phyloP scores from a whole-genome alignment of 2,888 invertebrate species.

The Parapristionchus giblindavisi region DNA sequence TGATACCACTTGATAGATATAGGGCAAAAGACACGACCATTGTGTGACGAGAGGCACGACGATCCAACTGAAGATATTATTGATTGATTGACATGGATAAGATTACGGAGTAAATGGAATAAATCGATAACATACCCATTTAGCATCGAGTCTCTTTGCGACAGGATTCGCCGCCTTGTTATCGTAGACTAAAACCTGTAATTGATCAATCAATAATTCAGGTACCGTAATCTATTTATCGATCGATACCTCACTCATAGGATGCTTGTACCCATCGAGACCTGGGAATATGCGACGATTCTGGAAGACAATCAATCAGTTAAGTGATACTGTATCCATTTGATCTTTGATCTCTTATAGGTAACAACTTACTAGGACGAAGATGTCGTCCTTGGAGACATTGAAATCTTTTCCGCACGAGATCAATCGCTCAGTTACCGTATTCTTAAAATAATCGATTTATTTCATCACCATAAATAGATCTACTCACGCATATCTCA shows the following conservation, averaged over 20 bases:
- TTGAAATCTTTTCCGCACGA: not conserved
- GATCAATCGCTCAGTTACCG: not conserved
- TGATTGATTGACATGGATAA: too few relatives aligned
- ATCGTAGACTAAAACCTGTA: constrained; percentile 33
- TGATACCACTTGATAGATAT: constrained; percentile 3
- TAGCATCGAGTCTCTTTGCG: constrained; percentile 4
- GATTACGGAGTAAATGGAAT: not conserved
- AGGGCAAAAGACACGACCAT: constrained; percentile 31
- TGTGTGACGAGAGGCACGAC: constrained; percentile 24
- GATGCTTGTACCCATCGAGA: constrained; percentile 25
- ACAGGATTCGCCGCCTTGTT: constrained; percentile 16
- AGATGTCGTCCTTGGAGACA: constrained; percentile 14
- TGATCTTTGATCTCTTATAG: not conserved
- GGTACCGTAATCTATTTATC: not conserved
- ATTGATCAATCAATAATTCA: too few relatives aligned
- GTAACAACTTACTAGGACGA: constrained; percentile 11
- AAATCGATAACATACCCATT: constrained; percentile 13
- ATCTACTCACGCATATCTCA: not conserved
- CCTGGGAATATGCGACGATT: constrained; percentile 20
- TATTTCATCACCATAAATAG: not conserved
- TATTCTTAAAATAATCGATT: not conserved
- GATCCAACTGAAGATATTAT: constrained; percentile 9
- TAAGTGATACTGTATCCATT: not conserved
- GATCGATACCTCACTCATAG: constrained; percentile 24
- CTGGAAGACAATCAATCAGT: constrained; percentile 1